Base-by-base conservation (phyloP, 2,113 vertebrate genomes). In the Psilopsiagon aymara region DNA sequence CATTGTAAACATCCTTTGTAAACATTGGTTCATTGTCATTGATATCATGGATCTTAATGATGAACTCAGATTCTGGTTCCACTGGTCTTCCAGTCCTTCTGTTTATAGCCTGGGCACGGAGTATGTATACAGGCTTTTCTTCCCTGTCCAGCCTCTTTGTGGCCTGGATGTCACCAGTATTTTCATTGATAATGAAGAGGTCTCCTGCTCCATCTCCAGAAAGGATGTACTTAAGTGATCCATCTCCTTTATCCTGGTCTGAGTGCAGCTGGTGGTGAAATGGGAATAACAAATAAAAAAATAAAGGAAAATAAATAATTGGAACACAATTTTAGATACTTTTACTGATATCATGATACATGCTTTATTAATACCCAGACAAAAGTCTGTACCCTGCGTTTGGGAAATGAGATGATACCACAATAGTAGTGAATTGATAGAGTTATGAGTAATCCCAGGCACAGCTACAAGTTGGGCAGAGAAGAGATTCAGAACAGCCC, bases 21-120 rank as follows among this genome's bases (percentile, higher is more conserved):
- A 99, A 99, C 81, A 98, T 98, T 21, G 99, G 99, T 83, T 99
- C 99, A 47, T 99, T 99, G 98, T 99, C 99, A 39, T 99, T 99
- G 97, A 99, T 99, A 97, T 99, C 99, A 74, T 99, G 99, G 97
- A 99, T 99, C 97, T 99, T 99, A 97, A 99, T 99, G 98, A 99
- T 98, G 98, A 99, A 99, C 90, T 99, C 99, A 5, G 99, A 99
- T 91, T 99, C 98, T 15, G 99, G 99, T 97, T 99, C 99, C 88
- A 99, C 99, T 4, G 99, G 98, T 95, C 97, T 98, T 90, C 99
- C 99, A 92, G 99, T 99, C 92, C 95, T 97, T 94, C 98, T 99
- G 97, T 99, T 99, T 95, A 99, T 87, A 59, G 99, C 99, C 90
- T 99, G 99, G 77, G 99, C 99, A 63, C 98, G 98, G 60, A 99